phyloP scores from a whole-genome alignment of 2,113 vertebrate genomes.

The Anguilla japonica region DNA sequence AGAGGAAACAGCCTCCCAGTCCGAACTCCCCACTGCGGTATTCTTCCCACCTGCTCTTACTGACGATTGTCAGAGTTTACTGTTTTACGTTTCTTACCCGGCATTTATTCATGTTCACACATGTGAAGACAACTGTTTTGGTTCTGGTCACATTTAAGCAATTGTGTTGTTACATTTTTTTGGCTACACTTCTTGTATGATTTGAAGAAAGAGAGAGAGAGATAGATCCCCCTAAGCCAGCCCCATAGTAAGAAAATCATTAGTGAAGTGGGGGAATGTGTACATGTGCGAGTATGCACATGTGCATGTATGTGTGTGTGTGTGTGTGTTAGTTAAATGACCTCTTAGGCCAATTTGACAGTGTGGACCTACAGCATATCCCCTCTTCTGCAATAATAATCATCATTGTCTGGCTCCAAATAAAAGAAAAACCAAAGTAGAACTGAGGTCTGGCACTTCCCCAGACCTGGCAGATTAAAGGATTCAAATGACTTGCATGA shows the following conservation, averaged over 20 bases:
- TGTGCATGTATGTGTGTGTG: no score
- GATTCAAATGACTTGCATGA: no score
- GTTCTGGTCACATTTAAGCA: neutral
- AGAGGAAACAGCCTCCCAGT: neutral
- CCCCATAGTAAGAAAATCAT: constrained; percentile 53
- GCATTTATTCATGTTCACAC: neutral
- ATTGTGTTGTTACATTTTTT: neutral
- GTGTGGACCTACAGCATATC: no score
- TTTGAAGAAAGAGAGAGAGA: neutral
- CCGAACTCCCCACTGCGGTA: neutral
- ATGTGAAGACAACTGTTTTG: neutral
- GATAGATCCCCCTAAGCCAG: no score
- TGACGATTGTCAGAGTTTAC: neutral
- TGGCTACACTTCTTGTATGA: neutral
- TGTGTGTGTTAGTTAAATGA: no score
- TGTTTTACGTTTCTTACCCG: neutral
- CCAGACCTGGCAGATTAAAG: no score
- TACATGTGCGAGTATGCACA: neutral
- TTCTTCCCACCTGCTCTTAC: neutral
- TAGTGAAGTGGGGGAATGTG: constrained; percentile 53
- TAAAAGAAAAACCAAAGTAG: no score
- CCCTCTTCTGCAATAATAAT: no score
- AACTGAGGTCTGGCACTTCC: no score
- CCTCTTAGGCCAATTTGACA: no score
- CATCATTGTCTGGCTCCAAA: no score